Evolutionary conservation across 2,113 vertebrate genomes (phyloP).

Genomic region (Scolopax mira): DNA sequence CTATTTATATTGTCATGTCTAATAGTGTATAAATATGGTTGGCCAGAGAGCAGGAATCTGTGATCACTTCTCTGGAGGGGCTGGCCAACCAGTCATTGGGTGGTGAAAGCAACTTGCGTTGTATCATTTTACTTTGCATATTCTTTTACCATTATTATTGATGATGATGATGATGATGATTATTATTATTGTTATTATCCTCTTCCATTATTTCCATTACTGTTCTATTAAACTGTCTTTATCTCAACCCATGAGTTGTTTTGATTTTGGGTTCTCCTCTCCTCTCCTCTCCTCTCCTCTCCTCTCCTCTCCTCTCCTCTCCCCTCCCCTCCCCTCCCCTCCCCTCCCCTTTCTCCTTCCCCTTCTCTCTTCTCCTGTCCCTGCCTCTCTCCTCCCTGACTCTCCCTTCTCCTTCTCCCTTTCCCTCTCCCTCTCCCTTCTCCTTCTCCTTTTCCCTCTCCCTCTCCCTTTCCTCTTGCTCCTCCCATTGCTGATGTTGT

Average conservation of each 20-base stretch:
- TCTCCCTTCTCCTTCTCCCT: too few relatives aligned
- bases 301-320: background rate
- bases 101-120: background rate
- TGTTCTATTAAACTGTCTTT: background rate
- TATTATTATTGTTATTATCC: background rate
- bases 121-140: background rate
- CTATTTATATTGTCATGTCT: background rate
- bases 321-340: too few relatives aligned
- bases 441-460: too few relatives aligned
- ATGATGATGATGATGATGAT: too few relatives aligned
- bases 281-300: background rate
- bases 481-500: background rate
- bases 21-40: background rate
- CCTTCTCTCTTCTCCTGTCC: too few relatives aligned
- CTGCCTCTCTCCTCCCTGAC: too few relatives aligned
- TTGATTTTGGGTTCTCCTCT: background rate
- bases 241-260: background rate
- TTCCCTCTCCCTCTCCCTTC: accelerated
- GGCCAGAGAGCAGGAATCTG: background rate
- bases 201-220: background rate
- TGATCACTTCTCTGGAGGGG: background rate
- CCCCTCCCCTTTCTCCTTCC: background rate
- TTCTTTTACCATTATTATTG: background rate
- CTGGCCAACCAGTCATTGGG: background rate
- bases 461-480: background rate